Conservation (phyloP, 64 coral and sea anemone genomes). For the Stichodactyla mertensii region DNA sequence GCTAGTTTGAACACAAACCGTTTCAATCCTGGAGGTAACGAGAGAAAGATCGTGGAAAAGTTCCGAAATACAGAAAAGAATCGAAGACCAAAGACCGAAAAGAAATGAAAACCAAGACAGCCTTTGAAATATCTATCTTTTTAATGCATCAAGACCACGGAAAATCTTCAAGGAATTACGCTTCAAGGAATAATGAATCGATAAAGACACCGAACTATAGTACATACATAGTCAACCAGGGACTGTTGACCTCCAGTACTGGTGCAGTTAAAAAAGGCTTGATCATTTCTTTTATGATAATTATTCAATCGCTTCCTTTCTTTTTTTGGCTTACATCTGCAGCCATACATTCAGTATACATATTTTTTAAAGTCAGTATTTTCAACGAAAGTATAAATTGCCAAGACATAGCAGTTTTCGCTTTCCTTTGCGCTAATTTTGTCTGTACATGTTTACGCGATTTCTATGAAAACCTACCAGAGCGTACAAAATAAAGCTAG, state of each 20-base stretch:
- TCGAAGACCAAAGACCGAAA: neutral
- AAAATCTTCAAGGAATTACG: neutral
- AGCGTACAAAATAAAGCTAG: neutral
- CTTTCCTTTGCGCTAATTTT: neutral
- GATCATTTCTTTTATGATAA: neutral
- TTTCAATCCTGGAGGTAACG: slow-evolving; percentile 73
- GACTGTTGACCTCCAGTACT: slow-evolving; percentile 18
- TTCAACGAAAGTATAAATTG: neutral
- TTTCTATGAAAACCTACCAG: neutral
- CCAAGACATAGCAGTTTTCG: neutral
- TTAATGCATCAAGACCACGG: neutral
- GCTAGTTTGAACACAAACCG: slow-evolving; percentile 77
- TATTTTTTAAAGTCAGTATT: neutral
- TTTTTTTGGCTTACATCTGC: neutral
- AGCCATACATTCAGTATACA: neutral
- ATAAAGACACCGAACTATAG: slow-evolving; percentile 20
- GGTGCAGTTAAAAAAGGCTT: neutral
- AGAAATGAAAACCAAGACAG: slow-evolving; percentile 8
- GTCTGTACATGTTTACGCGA: neutral
- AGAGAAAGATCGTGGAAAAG: slow-evolving; percentile 70
- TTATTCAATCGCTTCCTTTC: neutral
- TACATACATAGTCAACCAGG: neutral
- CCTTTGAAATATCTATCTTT: neutral
- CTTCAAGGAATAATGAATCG: neutral
- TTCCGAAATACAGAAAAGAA: slow-evolving; percentile 70